Evolutionary conservation across 1,140 invertebrate species (phyloP), one percentile per base, ranked within the genome.

Genomic region (Microplitis mediator): DNA sequence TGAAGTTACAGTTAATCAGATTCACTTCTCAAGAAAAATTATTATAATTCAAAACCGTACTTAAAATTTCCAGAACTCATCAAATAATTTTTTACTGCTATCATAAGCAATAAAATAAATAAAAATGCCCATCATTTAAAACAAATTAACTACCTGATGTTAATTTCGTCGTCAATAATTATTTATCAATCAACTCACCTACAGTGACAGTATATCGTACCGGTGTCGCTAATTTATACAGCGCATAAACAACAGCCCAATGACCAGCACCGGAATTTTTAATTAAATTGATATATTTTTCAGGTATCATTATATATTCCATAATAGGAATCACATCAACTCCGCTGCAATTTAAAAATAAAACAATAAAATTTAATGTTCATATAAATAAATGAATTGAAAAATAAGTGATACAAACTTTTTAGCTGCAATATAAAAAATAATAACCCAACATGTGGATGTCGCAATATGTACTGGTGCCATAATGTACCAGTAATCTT

Each of bases 401-500:
- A 39, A 58, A 76, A 14, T 76, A 64, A 66, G 68, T 72, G 54
- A 1, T 70, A 75, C 56, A 58, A 65, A 97, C 96, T 94, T 95
- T 86, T 91, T 92, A n/a, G 94, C 93, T 76, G 92, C 85, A 82
- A 94, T 92, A 85, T 97, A 98, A 85, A 97, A 97, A 14, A 90
- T 85, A 9, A 92, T 92, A 85, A 93, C 92, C 96, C 97, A 98
- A 71, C 92, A 89, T 67, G 90, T 83, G 1, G 95, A 98, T 9
- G 96, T 98, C 4, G 92, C 88, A 68, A 95, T 78, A 87, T 99
- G 97, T 0, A 98, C 95, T 36, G 95, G 95, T 69, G 98, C 87
- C 45, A 97, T 82, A 70, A 98, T 92, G 87, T 98, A 97, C 94
- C 97, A 98, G 87, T 98, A 98, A 82, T 98, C 93, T 85, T 93